phyloP scores from a whole-genome alignment of 2,113 vertebrate species.

The Potamarius usumacintae region DNA sequence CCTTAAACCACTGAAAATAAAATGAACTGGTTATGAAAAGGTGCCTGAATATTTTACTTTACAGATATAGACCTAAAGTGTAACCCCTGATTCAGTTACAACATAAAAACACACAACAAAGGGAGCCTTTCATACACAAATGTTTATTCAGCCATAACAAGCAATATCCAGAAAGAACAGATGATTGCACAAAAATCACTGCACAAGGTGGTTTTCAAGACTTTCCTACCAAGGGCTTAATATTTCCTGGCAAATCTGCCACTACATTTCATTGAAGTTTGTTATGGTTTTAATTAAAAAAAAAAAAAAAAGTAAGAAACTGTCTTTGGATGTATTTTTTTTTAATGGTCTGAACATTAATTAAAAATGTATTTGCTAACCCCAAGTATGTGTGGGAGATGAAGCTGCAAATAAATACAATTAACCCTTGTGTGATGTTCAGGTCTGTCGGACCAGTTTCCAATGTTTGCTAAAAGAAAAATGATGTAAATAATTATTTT shows the following conservation, averaged over 20 bases:
- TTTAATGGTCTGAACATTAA: conserved; percentile 38
- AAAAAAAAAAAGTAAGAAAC: too few species aligned
- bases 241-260: conserved; percentile 47
- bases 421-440: too few species aligned
- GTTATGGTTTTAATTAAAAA: too few species aligned
- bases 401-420: conserved; percentile 20
- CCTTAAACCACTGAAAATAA: neutral
- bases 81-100: neutral
- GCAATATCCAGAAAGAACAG: conserved; percentile 81
- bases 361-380: conserved; percentile 51
- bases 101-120: neutral
- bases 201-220: conserved; percentile 46
- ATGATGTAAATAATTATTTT: too few species aligned
- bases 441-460: too few species aligned
- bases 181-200: conserved; percentile 21
- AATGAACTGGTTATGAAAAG: neutral
- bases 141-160: conserved; percentile 95
- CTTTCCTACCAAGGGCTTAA: conserved; percentile 40
- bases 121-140: conserved; percentile 85
- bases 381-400: conserved; percentile 36
- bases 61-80: neutral
- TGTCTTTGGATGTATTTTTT: neutral
- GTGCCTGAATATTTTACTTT: neutral
- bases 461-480: too few species aligned
- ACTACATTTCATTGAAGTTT: neutral